Evolutionary conservation across 2,888 invertebrate genomes (phyloP).

Genomic region (Tetrapedia diversipes): DNA sequence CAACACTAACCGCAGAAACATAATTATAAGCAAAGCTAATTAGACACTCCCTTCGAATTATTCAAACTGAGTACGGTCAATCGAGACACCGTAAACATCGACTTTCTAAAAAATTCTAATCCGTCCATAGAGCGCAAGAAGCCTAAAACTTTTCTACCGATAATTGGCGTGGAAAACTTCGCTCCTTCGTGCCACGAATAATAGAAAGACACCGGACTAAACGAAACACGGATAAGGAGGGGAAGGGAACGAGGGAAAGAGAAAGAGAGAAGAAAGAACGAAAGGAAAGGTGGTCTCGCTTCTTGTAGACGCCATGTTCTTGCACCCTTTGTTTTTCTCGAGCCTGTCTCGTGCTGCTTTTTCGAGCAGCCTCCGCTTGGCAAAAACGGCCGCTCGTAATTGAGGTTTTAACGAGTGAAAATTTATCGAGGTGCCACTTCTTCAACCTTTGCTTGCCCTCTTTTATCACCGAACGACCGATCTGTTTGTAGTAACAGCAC

Average conservation of each 20-base stretch:
- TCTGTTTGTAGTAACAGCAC: background rate
- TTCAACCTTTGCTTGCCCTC: slow-evolving; percentile 13
- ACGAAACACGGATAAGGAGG: background rate
- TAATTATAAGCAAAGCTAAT: slow-evolving; percentile 10
- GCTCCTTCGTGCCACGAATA: background rate
- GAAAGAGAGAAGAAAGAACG: background rate
- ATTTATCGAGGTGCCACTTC: slow-evolving; percentile 57
- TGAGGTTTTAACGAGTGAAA: slow-evolving; percentile 65
- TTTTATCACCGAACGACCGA: slow-evolving; percentile 4
- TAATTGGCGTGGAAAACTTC: slow-evolving; percentile 41
- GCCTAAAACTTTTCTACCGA: slow-evolving; percentile 15
- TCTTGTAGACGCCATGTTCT: slow-evolving; percentile 39
- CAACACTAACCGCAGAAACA: too few relatives aligned
- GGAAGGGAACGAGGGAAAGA: background rate
- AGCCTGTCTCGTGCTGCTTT: slow-evolving; percentile 26
- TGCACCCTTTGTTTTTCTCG: slow-evolving; percentile 44
- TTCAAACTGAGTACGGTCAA: background rate
- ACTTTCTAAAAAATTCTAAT: slow-evolving; percentile 25
- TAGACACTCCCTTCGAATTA: background rate
- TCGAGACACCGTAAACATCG: background rate
- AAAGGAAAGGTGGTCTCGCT: slow-evolving; percentile 23
- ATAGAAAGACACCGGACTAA: slow-evolving; percentile 12
- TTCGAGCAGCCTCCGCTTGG: slow-evolving; percentile 20
- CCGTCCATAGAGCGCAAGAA: background rate
- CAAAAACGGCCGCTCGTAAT: slow-evolving; percentile 58